These are phyloP conservation scores for Hemicrepidius hirtus DNA, from an alignment of 2,888 invertebrate genomes.

Conservation along the genomic window DNA sequence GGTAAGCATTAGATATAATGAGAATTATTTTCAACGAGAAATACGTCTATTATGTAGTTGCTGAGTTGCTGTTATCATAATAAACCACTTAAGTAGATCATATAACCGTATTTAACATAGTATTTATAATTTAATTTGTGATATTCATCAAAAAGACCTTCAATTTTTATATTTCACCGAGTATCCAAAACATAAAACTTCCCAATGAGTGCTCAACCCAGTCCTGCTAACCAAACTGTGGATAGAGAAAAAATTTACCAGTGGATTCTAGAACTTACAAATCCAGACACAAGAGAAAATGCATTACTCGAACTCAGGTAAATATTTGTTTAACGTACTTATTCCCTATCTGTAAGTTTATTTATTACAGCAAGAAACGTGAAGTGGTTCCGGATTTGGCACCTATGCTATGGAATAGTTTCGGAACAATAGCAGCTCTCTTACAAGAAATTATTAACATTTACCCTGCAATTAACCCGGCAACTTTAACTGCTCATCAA, in stretches of 20 bases:
- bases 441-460: slow-evolving; percentile 98
- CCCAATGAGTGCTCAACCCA: slow-evolving; percentile 84
- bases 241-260: slow-evolving; percentile 93
- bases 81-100: too few species aligned
- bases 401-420: slow-evolving; percentile 99
- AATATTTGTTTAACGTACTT: slow-evolving; percentile 15
- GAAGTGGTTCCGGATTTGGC: slow-evolving; percentile 97
- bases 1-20: too few species aligned
- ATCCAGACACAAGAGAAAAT: slow-evolving; percentile 95
- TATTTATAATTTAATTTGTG: too few species aligned
- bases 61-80: too few species aligned
- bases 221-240: slow-evolving; percentile 83
- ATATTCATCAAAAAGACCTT: not conserved
- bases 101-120: too few species aligned
- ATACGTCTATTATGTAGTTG: too few species aligned
- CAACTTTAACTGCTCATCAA: slow-evolving; percentile 97
- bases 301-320: slow-evolving; percentile 96
- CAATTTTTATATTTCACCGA: not conserved
- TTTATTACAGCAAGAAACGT: slow-evolving; percentile 81
- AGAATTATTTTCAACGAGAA: too few species aligned
- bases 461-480: slow-evolving; percentile 98
- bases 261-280: slow-evolving; percentile 94
- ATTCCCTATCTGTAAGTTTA: slow-evolving; percentile 49
- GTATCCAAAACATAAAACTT: not conserved
- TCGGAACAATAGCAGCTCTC: slow-evolving; percentile 96